Evolutionary conservation across 1,140 invertebrate genomes (phyloP), one percentile per base, ranked within the genome.

Genomic region (Macrotrachela quadricornifera): DNA sequence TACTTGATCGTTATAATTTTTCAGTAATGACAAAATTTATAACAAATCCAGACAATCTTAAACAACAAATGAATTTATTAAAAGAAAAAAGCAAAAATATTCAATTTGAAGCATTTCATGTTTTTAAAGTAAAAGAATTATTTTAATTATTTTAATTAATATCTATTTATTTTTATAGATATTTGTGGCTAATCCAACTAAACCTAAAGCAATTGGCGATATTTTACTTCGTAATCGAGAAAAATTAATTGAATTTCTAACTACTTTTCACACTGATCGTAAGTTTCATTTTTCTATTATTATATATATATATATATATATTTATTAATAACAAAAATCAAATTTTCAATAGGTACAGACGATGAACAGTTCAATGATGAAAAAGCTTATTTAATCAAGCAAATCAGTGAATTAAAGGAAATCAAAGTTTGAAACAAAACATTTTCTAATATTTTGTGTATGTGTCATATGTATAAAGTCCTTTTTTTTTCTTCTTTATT

Each of bases 361-460:
- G 94, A 99, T 67, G 94, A 99, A 74, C 94, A 99, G 71, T 99
- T 99, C 70, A 97, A 96, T 62, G 94, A 99, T 69, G 92, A 99
- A 73, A 99, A 99, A 70, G 90, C 91, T 64, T 99, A 97, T 76
- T 80, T 99, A 64, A 97, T 99, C 70, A 96, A 95, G 74, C 94
- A 99, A 78, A 99, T 99, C 68, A 92, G 90, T 77, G 92, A 99
- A 76, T 80, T 99, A 61, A 90, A 91, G 21, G 21, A 30, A 30
- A 30, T 30, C 21, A 30, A 30, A 30, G 21, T 8, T 30, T 30
- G 21, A 30, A 30, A 30, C 3, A n/a, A 30, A 30, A 30, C 21
- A 8, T 4, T 4, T 30, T 30, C 21, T 30, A 8, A 4, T 30
- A 8, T 30, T 30, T 30, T 8, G 21, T 30, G 21, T 30, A 30